Percentiles rank a stretch among this genome's conserved stretches.
These are phyloP conservation scores for Vidua chalybeata DNA, from an alignment of 2,113 vertebrate species.

Conservation along the genomic window DNA sequence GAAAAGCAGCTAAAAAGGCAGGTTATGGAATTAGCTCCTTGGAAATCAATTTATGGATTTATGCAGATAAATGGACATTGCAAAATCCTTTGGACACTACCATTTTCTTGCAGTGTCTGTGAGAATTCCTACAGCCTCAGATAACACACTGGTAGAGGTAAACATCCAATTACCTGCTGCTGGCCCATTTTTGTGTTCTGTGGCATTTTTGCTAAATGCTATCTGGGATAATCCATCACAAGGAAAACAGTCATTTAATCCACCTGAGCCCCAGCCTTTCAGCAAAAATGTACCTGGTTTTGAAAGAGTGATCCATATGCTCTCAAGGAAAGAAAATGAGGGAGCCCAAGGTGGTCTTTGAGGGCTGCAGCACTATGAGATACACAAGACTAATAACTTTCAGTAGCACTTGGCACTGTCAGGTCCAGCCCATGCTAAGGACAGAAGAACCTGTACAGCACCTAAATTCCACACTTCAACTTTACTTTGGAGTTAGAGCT, in stretches of 20 bases:
- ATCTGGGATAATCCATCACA: constrained; percentile 55
- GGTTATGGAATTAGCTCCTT: background rate
- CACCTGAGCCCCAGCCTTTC: background rate
- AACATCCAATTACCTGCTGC: background rate
- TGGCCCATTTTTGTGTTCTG: constrained; percentile 11
- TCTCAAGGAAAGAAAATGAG: background rate
- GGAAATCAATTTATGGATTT: background rate
- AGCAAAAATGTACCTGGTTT: background rate
- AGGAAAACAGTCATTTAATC: constrained; percentile 21
- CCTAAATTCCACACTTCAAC: background rate
- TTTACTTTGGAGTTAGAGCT: background rate
- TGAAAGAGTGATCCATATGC: background rate
- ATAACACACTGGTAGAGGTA: background rate
- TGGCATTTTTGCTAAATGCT: constrained; percentile 44
- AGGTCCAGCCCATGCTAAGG: background rate
- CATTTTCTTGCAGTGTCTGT: background rate
- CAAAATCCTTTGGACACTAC: background rate
- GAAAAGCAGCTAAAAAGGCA: background rate
- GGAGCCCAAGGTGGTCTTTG: background rate
- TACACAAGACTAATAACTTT: background rate
- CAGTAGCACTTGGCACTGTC: background rate
- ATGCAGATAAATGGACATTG: background rate
- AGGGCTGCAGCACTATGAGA: background rate
- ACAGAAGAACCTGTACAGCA: background rate
- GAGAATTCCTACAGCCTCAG: background rate